Evolutionary conservation across 2,113 vertebrate genomes (phyloP), one percentile per base, ranked within the genome.

Genomic region (Antechinus stuartii): DNA sequence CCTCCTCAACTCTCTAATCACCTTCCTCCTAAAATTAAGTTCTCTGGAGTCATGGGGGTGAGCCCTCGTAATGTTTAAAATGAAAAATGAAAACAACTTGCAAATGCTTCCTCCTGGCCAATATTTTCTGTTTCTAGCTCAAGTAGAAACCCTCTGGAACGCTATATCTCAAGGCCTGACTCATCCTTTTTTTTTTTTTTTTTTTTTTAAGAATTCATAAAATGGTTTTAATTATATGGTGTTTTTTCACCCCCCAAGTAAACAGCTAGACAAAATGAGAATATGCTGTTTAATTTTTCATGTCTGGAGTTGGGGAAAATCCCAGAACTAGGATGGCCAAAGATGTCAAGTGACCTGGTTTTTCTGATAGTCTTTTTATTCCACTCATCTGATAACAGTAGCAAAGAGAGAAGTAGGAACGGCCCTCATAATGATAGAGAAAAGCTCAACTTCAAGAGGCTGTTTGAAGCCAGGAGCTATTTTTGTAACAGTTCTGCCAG

Each of bases 171-270:
- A 35, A 93, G 35, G 50, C 47, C 91, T 96, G 95, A 96, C 46
- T 95, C 96, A 97, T 95, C 95, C 55, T 92, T 97, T 97, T 61
- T 96, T 35, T 2, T 90, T 61, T 96, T 35, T 2, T 90, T 93
- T 95, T 55, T 95, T 55, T 5, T 22, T 42, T 84, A 49, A 95
- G 50, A 93, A 90, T 53, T 96, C 57, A 94, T 56, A 94, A 96
- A 96, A 97, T 97, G 95, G 93, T 97, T 96, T 97, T 97, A 97
- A 97, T 97, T 97, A 98, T 90, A 89, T 92, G 84, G 76, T 97
- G 49, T 92, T 97, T 84, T 97, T 95, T 94, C n/a, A n/a, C 8
- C 47, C 47, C 57, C 53, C 54, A 92, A 97, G 90, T 95, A 97
- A 98, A 97, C 94, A 97, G 90, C 23, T 1, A 2, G 0, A 91